phyloP scores from a whole-genome alignment of 1,140 invertebrate genomes.

The Araneus ventricosus region DNA sequence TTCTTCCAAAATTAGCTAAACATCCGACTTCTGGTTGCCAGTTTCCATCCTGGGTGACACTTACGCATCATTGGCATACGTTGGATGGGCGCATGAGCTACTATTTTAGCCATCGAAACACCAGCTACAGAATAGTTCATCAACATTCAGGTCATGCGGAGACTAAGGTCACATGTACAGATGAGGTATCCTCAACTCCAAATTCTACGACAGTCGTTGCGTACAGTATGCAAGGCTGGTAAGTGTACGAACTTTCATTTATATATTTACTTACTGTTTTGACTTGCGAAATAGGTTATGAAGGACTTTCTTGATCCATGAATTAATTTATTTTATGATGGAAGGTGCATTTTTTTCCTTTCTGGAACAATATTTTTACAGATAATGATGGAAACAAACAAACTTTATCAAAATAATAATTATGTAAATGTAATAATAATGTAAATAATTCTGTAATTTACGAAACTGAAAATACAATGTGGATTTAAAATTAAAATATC shows the following conservation, averaged over 20 bases:
- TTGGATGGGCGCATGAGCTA: constrained; percentile 76
- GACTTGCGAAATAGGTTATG: too few species aligned
- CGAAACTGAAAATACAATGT: too few species aligned
- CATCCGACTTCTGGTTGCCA: constrained; percentile 75
- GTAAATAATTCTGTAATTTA: too few species aligned
- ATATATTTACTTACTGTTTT: too few species aligned
- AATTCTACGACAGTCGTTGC: constrained; percentile 74
- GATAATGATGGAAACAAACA: too few species aligned
- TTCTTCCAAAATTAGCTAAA: constrained; percentile 38
- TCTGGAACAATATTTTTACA: too few species aligned
- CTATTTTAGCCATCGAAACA: constrained; percentile 75
- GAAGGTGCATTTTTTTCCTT: too few species aligned
- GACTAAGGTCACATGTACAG: constrained; percentile 74
- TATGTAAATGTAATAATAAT: too few species aligned
- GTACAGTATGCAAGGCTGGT: constrained; percentile 76
- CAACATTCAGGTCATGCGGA: constrained; percentile 70
- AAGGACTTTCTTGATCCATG: too few species aligned
- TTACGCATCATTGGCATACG: constrained; percentile 75
- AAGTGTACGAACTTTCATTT: constrained; percentile 5
- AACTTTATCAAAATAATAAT: too few species aligned
- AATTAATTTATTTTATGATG: too few species aligned
- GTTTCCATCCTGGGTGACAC: constrained; percentile 77
- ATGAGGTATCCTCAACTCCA: constrained; percentile 49
- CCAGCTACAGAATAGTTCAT: constrained; percentile 73
- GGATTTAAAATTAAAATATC: too few species aligned